phyloP scores from a whole-genome alignment of 2,888 invertebrate genomes.

The Cyclophora albipunctata region DNA sequence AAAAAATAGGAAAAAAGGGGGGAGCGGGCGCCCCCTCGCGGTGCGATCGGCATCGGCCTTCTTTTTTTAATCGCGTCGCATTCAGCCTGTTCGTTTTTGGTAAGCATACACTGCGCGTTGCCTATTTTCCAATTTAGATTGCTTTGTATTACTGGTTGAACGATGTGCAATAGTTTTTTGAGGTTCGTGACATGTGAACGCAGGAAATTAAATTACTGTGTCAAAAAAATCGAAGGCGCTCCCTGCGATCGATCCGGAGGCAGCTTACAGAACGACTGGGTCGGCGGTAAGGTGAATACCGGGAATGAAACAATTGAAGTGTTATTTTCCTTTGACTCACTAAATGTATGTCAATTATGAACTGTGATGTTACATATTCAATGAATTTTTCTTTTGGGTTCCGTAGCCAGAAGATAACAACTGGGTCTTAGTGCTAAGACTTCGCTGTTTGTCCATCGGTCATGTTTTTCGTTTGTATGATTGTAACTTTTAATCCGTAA shows the following conservation, averaged over 20 bases:
- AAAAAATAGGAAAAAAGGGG: conserved; percentile 59
- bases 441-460: too few species aligned
- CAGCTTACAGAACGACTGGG: not conserved
- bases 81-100: conserved; percentile 72
- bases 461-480: too few species aligned
- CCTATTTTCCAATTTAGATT: conserved; percentile 76
- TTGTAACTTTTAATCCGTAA: too few species aligned
- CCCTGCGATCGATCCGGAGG: conserved; percentile 4
- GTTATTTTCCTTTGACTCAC: too few species aligned
- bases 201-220: conserved; percentile 65
- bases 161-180: conserved; percentile 74
- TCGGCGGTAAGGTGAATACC: not conserved
- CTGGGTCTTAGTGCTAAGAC: too few species aligned
- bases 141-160: conserved; percentile 75
- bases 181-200: conserved; percentile 63
- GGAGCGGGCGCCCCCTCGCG: conserved; percentile 54
- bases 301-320: too few species aligned
- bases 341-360: too few species aligned
- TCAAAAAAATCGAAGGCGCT: conserved; percentile 29
- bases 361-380: too few species aligned
- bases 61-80: conserved; percentile 76
- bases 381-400: too few species aligned
- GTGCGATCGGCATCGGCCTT: conserved; percentile 74
- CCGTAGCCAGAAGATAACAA: too few species aligned
- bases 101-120: conserved; percentile 75